Base-by-base conservation (phyloP, 2,113 vertebrate genomes). In the Oreochromis niloticus region DNA sequence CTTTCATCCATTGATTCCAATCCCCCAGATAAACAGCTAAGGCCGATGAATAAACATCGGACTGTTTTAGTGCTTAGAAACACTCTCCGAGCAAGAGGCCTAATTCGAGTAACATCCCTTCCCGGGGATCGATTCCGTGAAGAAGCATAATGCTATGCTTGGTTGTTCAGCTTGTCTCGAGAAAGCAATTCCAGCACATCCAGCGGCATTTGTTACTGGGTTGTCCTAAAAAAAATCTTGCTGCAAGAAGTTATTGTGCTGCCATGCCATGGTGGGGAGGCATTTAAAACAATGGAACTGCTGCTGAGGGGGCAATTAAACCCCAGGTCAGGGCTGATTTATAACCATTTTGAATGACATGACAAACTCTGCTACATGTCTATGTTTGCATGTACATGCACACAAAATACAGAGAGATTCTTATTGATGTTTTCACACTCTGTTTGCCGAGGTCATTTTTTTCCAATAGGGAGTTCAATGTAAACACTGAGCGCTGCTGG, bases 271-370 rank as follows among this genome's bases (percentile, higher is more conserved):
- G 41, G 83, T 81, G 88, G 89, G 86, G 82, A 93, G 90, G 91
- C 95, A 94, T 96, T 96, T 95, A 94, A 94, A 95, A 95, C 93
- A 93, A 93, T 81, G 88, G 86, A 95, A 95, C 5, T 85, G 87
- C 85, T 85, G 93, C 94, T 93, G 71, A 12, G 96, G 95, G 95
- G 92, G 92, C 94, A 94, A 94, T 96, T 96, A 96, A 84, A 95
- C 84, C 71, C 80, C 87, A 80, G 93, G 92, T 92, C 88, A 92
- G 85, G 46, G 81, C 90, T 94, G 96, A 96, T 95, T 94, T 89
- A 96, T 92, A 84, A 84, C 27, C 85, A 61, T 66, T 89, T 86
- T 55, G 85, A 90, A 83, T 87, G 89, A 94, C 93, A 89, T 85
- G 84, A 93, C 84, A 91, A 92, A 88, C 85, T 79, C 57, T 59